Evolutionary conservation across 2,113 vertebrate genomes (phyloP), one percentile per base, ranked within the genome.

Genomic region (Nicator chloris): DNA sequence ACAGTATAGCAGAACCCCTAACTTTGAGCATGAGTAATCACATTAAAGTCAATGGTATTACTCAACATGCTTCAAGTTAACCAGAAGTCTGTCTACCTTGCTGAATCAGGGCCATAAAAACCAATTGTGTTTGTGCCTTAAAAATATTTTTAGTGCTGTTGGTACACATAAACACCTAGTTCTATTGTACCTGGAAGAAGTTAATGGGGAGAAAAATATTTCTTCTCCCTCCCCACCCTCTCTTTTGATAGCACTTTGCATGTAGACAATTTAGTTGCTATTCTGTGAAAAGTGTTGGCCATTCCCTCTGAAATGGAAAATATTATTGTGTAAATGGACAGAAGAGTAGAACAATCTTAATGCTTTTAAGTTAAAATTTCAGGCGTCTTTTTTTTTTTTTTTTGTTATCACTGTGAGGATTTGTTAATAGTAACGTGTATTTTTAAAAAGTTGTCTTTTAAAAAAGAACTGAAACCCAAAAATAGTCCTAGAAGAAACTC

Each of bases 201-300:
- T 95, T 90, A 91, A 86, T 80, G 81, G 54, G 35, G 27, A 91
- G 82, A 88, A 92, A 93, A 94, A 88, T 70, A 83, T 78, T 90
- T 92, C 66, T 78, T 66, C 20, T 56, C 14, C 23, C 17, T 57
- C 15, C 27, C 63, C 47, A 65, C 70, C 35, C 31, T 66, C 47
- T 91, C 47, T 83, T 93, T 84, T 91, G 77, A 87, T 40, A 84
- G 65, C 28, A 65, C 16, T 85, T 86, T 68, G 63, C 75, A 59
- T 83, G 71, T 51, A 86, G 85, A 60, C 17, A 60, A 27, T 80
- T 79, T 70, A 85, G 66, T 70, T 82, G 16, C 39, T 90, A 17
- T 47, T 72, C 21, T 88, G 75, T 73, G 79, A 60, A 90, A 59
- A 39, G 23, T 27, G 30, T 56, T 88, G 86, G 47, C 31, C 33